phyloP scores from a whole-genome alignment of 2,888 invertebrate genomes.

The Rapana venosa region DNA sequence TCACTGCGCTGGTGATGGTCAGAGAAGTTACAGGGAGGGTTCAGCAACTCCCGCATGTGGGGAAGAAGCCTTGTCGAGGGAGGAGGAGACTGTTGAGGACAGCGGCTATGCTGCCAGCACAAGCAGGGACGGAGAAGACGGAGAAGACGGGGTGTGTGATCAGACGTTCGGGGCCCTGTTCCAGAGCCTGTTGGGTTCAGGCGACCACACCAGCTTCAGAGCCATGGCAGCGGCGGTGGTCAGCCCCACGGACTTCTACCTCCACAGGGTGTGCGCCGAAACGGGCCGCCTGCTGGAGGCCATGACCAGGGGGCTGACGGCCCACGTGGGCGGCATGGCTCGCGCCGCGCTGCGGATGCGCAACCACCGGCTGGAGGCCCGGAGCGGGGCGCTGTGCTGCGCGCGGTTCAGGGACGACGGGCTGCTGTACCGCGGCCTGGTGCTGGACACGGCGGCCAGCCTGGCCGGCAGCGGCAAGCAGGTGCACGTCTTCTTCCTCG shows the following conservation, averaged over 20 bases:
- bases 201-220: conserved; percentile 28
- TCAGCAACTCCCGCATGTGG: not conserved
- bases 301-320: conserved; percentile 61
- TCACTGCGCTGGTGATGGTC: not conserved
- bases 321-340: conserved; percentile 40
- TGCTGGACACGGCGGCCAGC: conserved; percentile 32
- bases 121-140: not conserved
- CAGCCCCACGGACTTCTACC: conserved; percentile 68
- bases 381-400: conserved; percentile 83
- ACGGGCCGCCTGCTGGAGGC: conserved; percentile 57
- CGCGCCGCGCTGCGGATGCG: not conserved
- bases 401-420: conserved; percentile 87
- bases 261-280: conserved; percentile 62
- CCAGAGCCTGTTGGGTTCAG: not conserved
- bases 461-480: conserved; percentile 38
- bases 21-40: not conserved
- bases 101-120: not conserved
- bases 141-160: too few relatives aligned
- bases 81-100: not conserved
- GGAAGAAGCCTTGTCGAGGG: not conserved
- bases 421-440: conserved; percentile 85
- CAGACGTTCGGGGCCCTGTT: not conserved
- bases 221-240: conserved; percentile 67
- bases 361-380: conserved; percentile 5
- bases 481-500: conserved; percentile 85